These are phyloP conservation scores for human (Homo sapiens) DNA, from an alignment of 2,113 vertebrate genomes.

Conservation along the genomic window GRCh38 chr1:200876501-200877000, in stretches of 20 bases:
- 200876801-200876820: background rate
- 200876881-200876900: background rate
- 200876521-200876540: too few species aligned
- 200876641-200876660: too few species aligned
- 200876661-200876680: too few species aligned
- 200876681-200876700: background rate
- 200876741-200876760: background rate
- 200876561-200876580: too few species aligned
- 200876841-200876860: background rate
- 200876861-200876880: background rate
- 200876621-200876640: too few species aligned
- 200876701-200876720: background rate
- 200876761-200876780: background rate
- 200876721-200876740: background rate
- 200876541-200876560: too few species aligned
- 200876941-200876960: background rate
- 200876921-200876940: background rate
- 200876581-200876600: too few species aligned
- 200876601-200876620: too few species aligned
- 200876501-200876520: too few species aligned
- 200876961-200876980: background rate
- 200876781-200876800: background rate
- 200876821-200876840: background rate
- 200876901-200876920: background rate
- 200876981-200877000: background rate